These are phyloP conservation scores for Capromys pilorides DNA, from an alignment of 2,797 vertebrate species.

Conservation along the genomic window DNA sequence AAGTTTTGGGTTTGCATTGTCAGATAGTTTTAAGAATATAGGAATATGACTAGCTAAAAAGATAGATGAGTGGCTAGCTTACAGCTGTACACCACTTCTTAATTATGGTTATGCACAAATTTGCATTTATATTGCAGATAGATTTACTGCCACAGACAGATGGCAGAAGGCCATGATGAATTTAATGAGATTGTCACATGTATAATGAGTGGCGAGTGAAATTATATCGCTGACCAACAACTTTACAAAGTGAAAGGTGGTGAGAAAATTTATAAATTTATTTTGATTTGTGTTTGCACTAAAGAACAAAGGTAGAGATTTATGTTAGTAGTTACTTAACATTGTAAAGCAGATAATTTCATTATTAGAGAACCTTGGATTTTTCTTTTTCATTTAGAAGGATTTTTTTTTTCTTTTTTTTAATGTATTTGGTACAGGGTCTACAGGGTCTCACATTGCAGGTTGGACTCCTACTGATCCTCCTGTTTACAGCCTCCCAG, in stretches of 20 bases:
- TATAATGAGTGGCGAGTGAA: background rate
- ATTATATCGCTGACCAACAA: background rate
- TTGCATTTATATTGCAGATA: conserved; percentile 17
- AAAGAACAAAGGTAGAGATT: background rate
- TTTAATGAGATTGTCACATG: conserved; percentile 42
- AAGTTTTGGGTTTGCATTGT: conserved; percentile 34
- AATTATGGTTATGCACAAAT: conserved; percentile 24
- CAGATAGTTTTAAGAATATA: conserved; percentile 22
- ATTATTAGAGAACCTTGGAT: conserved; percentile 2
- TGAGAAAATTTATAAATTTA: background rate
- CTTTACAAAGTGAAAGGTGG: conserved; percentile 19
- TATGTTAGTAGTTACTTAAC: conserved; percentile 43
- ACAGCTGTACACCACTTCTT: background rate
- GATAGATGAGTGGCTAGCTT: background rate
- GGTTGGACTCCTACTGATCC: no score
- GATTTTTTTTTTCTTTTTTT: background rate
- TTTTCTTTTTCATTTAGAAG: background rate
- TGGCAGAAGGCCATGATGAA: background rate
- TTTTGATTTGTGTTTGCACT: background rate
- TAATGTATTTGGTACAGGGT: no score
- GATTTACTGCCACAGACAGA: background rate
- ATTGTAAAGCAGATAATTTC: background rate
- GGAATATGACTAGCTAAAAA: background rate
- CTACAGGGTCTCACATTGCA: no score
- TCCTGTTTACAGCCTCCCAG: no score